Conservation (phyloP, 2,113 vertebrate species). For the Pelmatolapia mariae region DNA sequence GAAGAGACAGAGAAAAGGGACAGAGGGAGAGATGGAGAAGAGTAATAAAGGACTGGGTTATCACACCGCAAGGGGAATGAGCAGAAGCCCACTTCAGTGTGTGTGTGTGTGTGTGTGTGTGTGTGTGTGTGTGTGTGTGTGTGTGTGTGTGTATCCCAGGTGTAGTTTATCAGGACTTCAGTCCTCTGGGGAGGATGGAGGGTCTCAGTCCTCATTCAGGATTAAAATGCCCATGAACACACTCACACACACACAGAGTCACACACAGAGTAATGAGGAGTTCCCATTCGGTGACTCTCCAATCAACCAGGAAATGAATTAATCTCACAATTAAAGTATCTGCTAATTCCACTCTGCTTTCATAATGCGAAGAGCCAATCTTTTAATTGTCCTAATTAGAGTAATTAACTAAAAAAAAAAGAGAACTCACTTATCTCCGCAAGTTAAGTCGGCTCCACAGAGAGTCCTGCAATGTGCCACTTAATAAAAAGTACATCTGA, state of each 20-base stretch:
- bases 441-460: constrained; percentile 47
- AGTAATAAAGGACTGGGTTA: constrained; percentile 62
- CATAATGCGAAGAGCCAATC: constrained; percentile 70
- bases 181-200: constrained; percentile 39
- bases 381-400: constrained; percentile 78
- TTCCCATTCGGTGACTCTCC: constrained; percentile 68
- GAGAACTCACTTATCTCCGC: constrained; percentile 64
- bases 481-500: constrained; percentile 48
- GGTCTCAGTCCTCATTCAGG: constrained; percentile 61
- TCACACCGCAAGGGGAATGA: constrained; percentile 55
- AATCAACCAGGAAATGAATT: constrained; percentile 81
- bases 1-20: constrained; percentile 16
- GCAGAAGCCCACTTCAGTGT: constrained; percentile 16
- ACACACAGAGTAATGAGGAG: constrained; percentile 60
- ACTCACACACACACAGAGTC: constrained; percentile 24
- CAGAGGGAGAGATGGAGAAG: constrained; percentile 28
- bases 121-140: not conserved
- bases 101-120: not conserved
- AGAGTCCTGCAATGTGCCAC: constrained; percentile 38
- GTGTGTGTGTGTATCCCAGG: constrained; percentile 15
- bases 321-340: constrained; percentile 75
- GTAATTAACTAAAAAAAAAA: constrained; percentile 63
- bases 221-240: constrained; percentile 60
- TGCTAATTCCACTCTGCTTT: constrained; percentile 69
- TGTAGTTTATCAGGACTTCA: constrained; percentile 63